These are phyloP conservation scores for Caenorhabditis sp. DNA, from an alignment of 2,888 invertebrate genomes.

Conservation along the genomic window DNA sequence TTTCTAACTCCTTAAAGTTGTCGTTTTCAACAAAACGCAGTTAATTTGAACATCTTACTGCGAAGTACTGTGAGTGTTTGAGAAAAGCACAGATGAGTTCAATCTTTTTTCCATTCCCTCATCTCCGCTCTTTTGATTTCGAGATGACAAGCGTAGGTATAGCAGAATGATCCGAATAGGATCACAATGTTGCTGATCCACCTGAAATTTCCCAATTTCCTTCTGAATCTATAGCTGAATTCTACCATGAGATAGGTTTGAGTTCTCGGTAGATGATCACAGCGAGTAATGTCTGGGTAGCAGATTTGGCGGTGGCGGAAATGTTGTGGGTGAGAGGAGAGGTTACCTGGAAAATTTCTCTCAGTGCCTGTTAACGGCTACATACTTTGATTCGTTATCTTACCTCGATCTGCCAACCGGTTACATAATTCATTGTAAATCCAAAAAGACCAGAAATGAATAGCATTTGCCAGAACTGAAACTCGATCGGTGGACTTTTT, in stretches of 20 bases:
- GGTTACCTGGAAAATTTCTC: conserved; percentile 87
- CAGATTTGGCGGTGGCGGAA: conserved; percentile 98
- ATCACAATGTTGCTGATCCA: conserved; percentile 94
- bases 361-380: too few relatives aligned
- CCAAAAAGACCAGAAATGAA: conserved; percentile 93
- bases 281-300: conserved; percentile 96
- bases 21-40: too few relatives aligned
- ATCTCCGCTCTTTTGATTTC: conserved; percentile 25
- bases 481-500: background rate
- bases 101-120: background rate
- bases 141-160: conserved; percentile 51
- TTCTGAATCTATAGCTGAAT: too few relatives aligned
- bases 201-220: too few relatives aligned
- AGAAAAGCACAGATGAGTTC: too few relatives aligned
- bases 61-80: too few relatives aligned
- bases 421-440: conserved; percentile 96
- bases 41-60: too few relatives aligned
- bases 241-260: conserved; percentile 89
- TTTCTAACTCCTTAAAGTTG: too few relatives aligned
- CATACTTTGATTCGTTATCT: background rate
- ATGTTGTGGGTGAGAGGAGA: conserved; percentile 95
- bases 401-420: conserved; percentile 91
- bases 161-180: conserved; percentile 65
- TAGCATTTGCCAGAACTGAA: conserved; percentile 87
- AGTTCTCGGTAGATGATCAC: conserved; percentile 89